Conservation (phyloP, 2,113 vertebrate genomes). For the Corythornis vintsioides region DNA sequence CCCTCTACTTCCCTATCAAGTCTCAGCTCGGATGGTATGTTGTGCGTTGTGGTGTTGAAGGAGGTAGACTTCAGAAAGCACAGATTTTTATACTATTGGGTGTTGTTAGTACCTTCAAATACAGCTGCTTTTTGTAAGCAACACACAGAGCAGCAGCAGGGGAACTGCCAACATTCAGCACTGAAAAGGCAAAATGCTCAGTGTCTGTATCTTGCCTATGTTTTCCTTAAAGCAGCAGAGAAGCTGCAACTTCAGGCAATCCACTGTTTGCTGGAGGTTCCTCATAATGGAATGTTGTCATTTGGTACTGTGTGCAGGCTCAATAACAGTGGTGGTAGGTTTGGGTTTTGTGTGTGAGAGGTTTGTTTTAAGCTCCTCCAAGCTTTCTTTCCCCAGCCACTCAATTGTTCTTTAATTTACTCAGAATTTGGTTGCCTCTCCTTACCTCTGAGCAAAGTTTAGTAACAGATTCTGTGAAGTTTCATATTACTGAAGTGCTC, state of each 20-base stretch:
- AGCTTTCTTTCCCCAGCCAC: background rate
- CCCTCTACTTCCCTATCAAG: background rate
- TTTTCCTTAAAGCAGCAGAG: background rate
- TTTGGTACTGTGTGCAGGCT: background rate
- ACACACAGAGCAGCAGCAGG: background rate
- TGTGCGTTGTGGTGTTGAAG: background rate
- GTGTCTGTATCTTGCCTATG: background rate
- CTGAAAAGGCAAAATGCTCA: constrained; percentile 10
- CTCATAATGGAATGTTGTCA: background rate
- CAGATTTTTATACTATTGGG: background rate
- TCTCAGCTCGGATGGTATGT: background rate
- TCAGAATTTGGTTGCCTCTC: constrained; percentile 3
- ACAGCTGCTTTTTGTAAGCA: constrained; percentile 35
- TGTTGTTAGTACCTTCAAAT: constrained; percentile 8
- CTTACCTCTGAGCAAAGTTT: constrained; percentile 50
- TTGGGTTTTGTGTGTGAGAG: background rate
- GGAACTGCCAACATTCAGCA: constrained; percentile 7
- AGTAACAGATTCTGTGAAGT: constrained; percentile 27
- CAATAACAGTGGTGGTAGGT: background rate
- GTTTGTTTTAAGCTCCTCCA: background rate
- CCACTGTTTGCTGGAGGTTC: background rate
- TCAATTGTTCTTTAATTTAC: constrained; percentile 10
- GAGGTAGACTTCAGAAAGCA: background rate
- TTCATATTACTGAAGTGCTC: constrained; percentile 10
- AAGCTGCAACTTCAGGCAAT: background rate